Conservation (phyloP, 2,888 invertebrate species). For the Hyalella azteca region DNA sequence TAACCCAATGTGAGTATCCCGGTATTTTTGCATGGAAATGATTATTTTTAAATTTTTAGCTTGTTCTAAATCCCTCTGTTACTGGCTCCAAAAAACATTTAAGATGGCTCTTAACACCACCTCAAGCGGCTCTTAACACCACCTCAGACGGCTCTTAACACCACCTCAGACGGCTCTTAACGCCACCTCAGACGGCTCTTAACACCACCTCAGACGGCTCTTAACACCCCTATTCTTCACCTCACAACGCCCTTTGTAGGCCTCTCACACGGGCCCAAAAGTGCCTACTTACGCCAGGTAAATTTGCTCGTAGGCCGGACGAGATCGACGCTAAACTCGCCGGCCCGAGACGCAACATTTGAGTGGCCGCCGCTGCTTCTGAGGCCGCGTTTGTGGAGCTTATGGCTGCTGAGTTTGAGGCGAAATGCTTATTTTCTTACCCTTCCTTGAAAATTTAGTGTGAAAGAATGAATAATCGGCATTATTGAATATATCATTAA, state of each 20-base stretch:
- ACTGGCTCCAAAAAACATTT: not conserved
- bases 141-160: not conserved
- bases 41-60: not conserved
- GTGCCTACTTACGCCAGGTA: conserved; percentile 9
- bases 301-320: conserved; percentile 3
- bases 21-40: not conserved
- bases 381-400: no score
- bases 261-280: not conserved
- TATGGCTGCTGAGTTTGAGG: no score
- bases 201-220: not conserved
- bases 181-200: not conserved
- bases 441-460: no score
- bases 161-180: not conserved
- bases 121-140: not conserved
- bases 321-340: conserved; percentile 2
- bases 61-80: not conserved
- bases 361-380: not conserved
- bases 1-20: conserved; percentile 40
- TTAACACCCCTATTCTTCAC: not conserved
- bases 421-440: no score
- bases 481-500: no score
- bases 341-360: not conserved
- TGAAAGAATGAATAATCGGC: no score
- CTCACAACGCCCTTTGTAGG: not conserved
- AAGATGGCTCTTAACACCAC: not conserved